These are phyloP conservation scores for Drosophila emarginata DNA, from an alignment of 2,888 invertebrate genomes.

Conservation along the genomic window DNA sequence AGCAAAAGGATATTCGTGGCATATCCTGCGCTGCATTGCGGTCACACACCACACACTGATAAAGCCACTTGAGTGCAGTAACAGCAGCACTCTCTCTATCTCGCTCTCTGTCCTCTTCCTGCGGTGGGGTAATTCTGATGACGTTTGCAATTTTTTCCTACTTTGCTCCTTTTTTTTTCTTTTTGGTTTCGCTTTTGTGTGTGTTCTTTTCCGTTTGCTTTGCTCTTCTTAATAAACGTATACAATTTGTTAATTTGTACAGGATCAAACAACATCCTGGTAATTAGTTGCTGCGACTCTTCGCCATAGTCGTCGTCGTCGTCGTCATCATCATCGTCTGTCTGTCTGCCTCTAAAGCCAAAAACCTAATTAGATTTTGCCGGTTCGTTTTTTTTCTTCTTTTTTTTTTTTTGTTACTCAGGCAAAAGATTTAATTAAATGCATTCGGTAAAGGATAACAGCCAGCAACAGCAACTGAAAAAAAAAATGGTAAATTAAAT, in stretches of 20 bases:
- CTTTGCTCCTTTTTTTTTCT: neutral
- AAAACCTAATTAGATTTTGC: constrained; percentile 15
- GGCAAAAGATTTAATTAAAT: constrained; percentile 70
- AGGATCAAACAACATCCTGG: constrained; percentile 18
- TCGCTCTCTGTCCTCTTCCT: no score
- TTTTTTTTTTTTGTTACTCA: neutral
- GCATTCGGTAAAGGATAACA: constrained; percentile 51
- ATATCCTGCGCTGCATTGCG: constrained; percentile 59
- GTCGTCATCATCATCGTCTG: constrained; percentile 1
- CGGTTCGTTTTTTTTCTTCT: constrained; percentile 9
- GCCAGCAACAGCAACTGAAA: neutral
- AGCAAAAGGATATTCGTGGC: constrained; percentile 62
- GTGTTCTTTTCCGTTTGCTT: constrained; percentile 33
- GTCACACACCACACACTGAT: constrained; percentile 30
- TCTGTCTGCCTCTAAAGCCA: constrained; percentile 12
- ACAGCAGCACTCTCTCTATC: neutral
- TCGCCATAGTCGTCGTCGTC: neutral
- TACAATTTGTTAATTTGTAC: constrained; percentile 34
- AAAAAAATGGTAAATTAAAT: neutral
- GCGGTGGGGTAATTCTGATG: constrained; percentile 13
- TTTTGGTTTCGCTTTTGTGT: constrained; percentile 18
- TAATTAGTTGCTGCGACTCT: constrained; percentile 12
- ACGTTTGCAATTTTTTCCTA: constrained; percentile 21
- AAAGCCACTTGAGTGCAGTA: constrained; percentile 22
- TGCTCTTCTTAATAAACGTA: constrained; percentile 24